phyloP scores from a whole-genome alignment of 2,888 invertebrate genomes.

The Rotaria macrura region DNA sequence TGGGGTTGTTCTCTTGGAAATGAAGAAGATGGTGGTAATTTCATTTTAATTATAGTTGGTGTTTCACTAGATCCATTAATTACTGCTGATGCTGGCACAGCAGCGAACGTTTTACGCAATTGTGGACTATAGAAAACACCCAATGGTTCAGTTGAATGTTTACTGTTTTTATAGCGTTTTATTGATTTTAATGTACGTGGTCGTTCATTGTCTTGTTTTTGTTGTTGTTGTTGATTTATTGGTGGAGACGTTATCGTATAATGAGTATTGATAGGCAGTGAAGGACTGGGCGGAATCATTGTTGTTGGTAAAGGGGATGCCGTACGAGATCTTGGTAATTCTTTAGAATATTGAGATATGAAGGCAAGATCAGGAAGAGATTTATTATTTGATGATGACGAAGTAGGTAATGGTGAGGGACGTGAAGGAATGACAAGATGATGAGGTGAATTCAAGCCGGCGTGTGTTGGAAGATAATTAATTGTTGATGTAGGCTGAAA shows the following conservation, averaged over 20 bases:
- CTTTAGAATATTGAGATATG: constrained; percentile 19
- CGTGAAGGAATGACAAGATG: neutral
- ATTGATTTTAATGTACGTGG: constrained; percentile 19
- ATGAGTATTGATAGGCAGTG: neutral
- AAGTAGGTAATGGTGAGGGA: neutral
- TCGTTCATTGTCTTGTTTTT: neutral
- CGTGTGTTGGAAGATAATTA: neutral
- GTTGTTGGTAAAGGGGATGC: neutral
- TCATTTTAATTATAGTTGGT: neutral
- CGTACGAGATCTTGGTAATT: neutral
- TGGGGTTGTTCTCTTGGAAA: neutral
- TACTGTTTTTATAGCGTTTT: constrained; percentile 17
- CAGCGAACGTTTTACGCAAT: constrained; percentile 15
- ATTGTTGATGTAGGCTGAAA: neutral
- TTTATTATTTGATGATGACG: neutral
- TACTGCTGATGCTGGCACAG: neutral
- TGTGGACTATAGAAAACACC: constrained; percentile 2
- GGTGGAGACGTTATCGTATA: neutral
- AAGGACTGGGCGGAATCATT: neutral
- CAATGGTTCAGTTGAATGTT: neutral
- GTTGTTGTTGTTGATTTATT: neutral
- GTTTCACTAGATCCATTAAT: neutral
- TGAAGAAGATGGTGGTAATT: neutral
- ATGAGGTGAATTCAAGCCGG: neutral
- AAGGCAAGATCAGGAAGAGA: constrained; percentile 6